Base-by-base conservation (phyloP, 2,888 invertebrate genomes). In the Crematogaster levior region DNA sequence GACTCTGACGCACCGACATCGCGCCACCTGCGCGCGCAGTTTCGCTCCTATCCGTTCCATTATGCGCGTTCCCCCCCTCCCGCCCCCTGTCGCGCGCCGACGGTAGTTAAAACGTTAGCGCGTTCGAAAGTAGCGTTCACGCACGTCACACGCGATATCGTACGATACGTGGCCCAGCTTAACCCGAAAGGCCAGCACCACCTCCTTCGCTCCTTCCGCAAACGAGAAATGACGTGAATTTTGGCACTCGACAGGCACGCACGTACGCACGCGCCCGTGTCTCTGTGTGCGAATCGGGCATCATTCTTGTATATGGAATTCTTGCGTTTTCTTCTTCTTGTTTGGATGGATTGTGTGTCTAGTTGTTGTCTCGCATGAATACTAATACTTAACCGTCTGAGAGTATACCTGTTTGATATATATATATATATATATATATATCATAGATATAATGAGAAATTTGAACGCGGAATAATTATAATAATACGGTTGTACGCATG, bases 21-120 rank as follows among this genome's bases (percentile, higher is more conserved):
- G 93, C 93, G 93, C 93, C 93, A 93, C 93, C 92, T 93, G 93
- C 93, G 93, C 93, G 93, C 93, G 93, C 93, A 93, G 83, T 75
- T 79, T 81, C 37, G n/a, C 86, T 82, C 61, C 77, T 83, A 82
- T 53, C n/a, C 80, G 2, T 72, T 84, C 51, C 72, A 21, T 73
- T 30, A 48, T 12, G 4, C 40, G 21, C 24, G 30, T 6, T 34
- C 34, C 24, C 12, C 27, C 21, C 56, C 37, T 27, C 27, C 21
- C n/a, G 30, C 21, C 0, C 21, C 21, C 48, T 9, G 9, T 21
- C 9, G 48, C 34, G 10, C 53, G 4, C 34, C 60, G 9, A 9
- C 27, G 66, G n/a, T n/a, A n/a, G n/a, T 43, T 21, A 27, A 77
- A 56, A 58, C n/a, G 24, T 24, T 40, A 65, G 48, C 18, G 24